These are phyloP conservation scores for Lymantria monacha DNA, from an alignment of 2,888 invertebrate genomes.

Conservation along the genomic window DNA sequence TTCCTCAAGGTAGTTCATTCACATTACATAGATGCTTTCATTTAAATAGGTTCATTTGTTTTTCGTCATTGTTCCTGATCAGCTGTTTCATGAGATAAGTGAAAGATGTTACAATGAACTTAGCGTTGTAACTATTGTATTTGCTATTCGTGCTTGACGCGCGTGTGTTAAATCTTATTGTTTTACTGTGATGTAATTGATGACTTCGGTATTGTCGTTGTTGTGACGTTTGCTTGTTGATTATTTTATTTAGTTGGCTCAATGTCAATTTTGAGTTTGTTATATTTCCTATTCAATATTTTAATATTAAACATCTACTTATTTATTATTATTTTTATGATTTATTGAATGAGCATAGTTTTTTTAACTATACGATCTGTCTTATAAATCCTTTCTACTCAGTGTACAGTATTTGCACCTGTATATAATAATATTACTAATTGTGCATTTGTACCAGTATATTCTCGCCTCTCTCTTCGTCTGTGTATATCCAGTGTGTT, in stretches of 20 bases:
- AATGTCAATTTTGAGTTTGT: not conserved
- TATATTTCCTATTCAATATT: conserved; percentile 3
- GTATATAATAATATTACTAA: too few species aligned
- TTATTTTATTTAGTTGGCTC: conserved; percentile 13
- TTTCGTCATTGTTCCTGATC: conserved; percentile 74
- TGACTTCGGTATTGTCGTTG: conserved; percentile 39
- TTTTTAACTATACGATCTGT: too few species aligned
- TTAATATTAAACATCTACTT: too few species aligned
- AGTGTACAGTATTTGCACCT: too few species aligned
- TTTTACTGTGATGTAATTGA: conserved; percentile 46
- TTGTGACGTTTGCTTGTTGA: conserved; percentile 29
- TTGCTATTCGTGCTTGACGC: conserved; percentile 44
- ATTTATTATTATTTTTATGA: too few species aligned
- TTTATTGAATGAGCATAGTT: too few species aligned
- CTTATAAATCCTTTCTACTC: too few species aligned
- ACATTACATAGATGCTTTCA: conserved; percentile 60
- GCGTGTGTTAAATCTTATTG: conserved; percentile 61
- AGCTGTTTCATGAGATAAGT: conserved; percentile 57
- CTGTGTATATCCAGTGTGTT: too few species aligned
- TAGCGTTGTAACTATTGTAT: conserved; percentile 42
- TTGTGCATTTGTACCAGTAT: too few species aligned
- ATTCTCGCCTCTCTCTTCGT: too few species aligned
- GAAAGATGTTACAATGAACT: conserved; percentile 61
- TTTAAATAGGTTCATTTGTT: conserved; percentile 69
- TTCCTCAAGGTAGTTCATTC: conserved; percentile 78